Evolutionary conservation across 2,797 vertebrate species (phyloP).

Genomic region (Argyrosomus regius): DNA sequence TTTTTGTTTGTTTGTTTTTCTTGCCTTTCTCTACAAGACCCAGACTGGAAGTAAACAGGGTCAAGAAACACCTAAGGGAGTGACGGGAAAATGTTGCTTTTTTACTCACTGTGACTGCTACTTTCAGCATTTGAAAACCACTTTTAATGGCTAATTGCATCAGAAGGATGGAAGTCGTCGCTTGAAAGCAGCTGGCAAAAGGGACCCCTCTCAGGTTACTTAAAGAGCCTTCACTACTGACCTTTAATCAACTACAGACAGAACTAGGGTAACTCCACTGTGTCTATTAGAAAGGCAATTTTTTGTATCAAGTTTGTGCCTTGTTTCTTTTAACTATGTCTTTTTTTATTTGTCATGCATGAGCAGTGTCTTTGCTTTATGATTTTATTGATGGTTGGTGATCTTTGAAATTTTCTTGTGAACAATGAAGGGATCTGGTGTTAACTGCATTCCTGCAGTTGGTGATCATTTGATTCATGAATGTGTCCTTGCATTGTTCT

Average conservation of each 20-base stretch:
- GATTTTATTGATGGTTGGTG: conserved; percentile 9
- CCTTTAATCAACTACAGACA: conserved; percentile 66
- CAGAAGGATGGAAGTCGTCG: conserved; percentile 55
- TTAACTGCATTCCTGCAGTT: background rate
- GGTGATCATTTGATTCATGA: conserved; percentile 35
- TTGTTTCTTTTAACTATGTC: conserved; percentile 65
- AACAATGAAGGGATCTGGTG: conserved; percentile 4
- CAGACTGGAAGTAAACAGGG: conserved; percentile 55
- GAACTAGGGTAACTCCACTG: conserved; percentile 35
- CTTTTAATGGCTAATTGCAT: conserved; percentile 55
- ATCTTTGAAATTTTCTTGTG: conserved; percentile 6
- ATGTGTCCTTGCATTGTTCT: conserved; percentile 48
- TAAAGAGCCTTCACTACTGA: conserved; percentile 72
- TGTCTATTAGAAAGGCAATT: conserved; percentile 49
- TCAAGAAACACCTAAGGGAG: conserved; percentile 47
- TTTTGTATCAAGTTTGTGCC: conserved; percentile 70
- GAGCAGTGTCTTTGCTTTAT: conserved; percentile 13
- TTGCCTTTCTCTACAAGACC: conserved; percentile 50
- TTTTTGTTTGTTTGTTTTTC: conserved; percentile 15
- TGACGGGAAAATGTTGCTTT: conserved; percentile 26
- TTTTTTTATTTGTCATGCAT: conserved; percentile 51
- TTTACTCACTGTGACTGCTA: conserved; percentile 75
- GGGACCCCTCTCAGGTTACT: conserved; percentile 78
- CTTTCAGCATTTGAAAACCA: conserved; percentile 54
- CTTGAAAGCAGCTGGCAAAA: conserved; percentile 59